These are phyloP conservation scores for Carcharodon carcharias DNA, from an alignment of 2,797 vertebrate species.

Conservation along the genomic window DNA sequence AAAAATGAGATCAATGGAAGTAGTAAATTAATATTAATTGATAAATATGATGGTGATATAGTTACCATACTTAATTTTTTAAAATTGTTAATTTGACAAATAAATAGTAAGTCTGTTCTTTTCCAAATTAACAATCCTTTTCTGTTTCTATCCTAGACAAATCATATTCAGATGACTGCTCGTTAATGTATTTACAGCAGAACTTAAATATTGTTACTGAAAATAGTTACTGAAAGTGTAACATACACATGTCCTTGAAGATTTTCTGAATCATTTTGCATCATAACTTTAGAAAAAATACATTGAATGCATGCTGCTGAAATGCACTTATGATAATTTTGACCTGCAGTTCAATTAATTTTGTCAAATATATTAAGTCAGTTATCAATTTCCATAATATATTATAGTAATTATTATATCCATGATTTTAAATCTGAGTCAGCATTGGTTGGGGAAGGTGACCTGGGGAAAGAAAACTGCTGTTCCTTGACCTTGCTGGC, in stretches of 20 bases:
- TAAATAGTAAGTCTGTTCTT: neutral
- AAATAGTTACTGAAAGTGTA: neutral
- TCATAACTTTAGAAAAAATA: neutral
- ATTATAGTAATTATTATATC: neutral
- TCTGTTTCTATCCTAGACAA: neutral
- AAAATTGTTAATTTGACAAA: neutral
- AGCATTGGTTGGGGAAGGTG: neutral
- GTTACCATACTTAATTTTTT: neutral
- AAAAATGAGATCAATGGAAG: neutral
- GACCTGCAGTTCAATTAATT: neutral
- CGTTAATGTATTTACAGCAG: neutral
- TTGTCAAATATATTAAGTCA: neutral
- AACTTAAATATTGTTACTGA: neutral
- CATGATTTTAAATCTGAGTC: neutral
- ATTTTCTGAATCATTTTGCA: neutral
- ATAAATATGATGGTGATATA: neutral
- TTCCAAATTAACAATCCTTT: neutral
- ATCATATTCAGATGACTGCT: neutral
- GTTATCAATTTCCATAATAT: neutral
- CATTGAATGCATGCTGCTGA: neutral
- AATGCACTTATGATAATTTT: neutral
- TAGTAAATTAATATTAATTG: neutral
- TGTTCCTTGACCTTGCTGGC: neutral
- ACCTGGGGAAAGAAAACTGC: neutral
- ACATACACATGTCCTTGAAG: neutral